A percentile compares a stretch with the other conserved stretches of the same genome.
phyloP scores from a whole-genome alignment of 2,113 vertebrate species.

The Limnothrissa miodon region DNA sequence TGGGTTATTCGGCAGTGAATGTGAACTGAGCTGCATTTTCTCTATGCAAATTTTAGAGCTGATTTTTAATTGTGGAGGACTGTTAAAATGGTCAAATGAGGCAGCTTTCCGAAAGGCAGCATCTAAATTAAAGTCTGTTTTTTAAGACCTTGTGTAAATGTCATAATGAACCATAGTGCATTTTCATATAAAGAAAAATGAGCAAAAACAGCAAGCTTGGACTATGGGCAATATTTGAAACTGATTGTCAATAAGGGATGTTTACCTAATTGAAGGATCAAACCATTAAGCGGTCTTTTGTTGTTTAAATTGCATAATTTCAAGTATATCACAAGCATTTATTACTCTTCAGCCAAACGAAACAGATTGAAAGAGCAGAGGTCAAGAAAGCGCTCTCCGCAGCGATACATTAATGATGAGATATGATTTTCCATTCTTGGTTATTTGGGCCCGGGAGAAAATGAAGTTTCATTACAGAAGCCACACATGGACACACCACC shows the following conservation, averaged over 20 bases:
- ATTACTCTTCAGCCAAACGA: not conserved
- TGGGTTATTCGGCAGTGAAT: not conserved
- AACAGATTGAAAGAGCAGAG: not conserved
- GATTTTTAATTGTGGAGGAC: not conserved
- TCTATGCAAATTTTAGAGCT: not conserved
- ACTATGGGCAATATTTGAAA: not conserved
- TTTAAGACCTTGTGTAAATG: not conserved
- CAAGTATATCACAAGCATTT: not conserved
- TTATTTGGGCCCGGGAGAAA: not conserved
- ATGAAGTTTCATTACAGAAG: conserved; percentile 1
- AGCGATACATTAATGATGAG: conserved; percentile 1
- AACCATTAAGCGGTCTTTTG: not conserved
- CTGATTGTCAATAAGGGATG: no score
- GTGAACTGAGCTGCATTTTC: not conserved
- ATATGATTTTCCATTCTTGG: not conserved
- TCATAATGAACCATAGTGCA: not conserved
- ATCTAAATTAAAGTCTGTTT: not conserved
- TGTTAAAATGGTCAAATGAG: no score
- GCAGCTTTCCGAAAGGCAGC: not conserved
- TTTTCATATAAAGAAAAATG: not conserved
- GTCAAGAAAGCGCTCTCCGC: not conserved
- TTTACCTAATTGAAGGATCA: not conserved
- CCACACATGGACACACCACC: not conserved
- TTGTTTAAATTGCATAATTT: no score
- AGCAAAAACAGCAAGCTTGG: not conserved